phyloP scores from a whole-genome alignment of 2,113 vertebrate species.

The Haemorhous mexicanus region DNA sequence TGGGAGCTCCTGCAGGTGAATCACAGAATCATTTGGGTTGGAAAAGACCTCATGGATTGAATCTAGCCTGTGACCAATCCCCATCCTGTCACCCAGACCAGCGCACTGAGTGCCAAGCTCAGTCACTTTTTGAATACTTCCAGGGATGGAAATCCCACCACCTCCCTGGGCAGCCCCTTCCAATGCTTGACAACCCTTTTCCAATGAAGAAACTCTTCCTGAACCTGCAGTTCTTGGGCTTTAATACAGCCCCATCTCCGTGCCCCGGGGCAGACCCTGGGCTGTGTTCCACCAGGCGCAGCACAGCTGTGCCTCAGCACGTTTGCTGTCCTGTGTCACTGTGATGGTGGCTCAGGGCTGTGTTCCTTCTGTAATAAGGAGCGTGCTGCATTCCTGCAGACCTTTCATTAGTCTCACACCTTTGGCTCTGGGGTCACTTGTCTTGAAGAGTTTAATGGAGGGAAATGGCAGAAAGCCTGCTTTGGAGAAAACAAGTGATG shows the following conservation, averaged over 20 bases:
- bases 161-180: neutral
- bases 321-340: neutral
- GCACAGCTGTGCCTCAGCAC: neutral
- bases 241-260: fast-evolving
- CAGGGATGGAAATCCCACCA: neutral
- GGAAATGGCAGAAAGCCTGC: slow-evolving; percentile 46
- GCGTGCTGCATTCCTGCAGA: neutral
- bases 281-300: neutral
- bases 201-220: neutral
- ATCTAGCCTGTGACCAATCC: neutral
- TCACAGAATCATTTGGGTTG: neutral
- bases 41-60: neutral
- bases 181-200: neutral
- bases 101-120: too few species aligned
- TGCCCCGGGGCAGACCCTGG: neutral
- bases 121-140: neutral
- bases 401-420: slow-evolving; percentile 56
- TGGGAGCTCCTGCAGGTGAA: neutral
- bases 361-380: neutral
- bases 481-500: slow-evolving; percentile 19
- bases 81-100: neutral
- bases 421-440: neutral
- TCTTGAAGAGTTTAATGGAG: slow-evolving; percentile 49
- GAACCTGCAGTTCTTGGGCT: neutral
- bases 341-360: neutral